Conservation (phyloP, 2,888 invertebrate species). For the Drosophila nigricruria region DNA sequence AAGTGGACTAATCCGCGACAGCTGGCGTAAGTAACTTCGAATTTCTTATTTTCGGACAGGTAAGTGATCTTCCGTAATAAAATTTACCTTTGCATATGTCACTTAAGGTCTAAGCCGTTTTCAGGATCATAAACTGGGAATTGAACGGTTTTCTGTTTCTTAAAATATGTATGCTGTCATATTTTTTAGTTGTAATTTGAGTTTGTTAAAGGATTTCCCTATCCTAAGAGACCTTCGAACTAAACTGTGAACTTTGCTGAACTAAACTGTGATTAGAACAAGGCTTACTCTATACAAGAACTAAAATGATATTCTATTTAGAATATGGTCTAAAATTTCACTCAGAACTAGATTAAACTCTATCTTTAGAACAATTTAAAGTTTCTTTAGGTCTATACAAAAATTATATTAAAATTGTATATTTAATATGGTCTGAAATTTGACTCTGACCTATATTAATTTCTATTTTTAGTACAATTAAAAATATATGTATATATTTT, state of each 20-base stretch:
- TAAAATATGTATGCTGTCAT: background rate
- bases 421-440: background rate
- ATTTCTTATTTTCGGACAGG: constrained; percentile 28
- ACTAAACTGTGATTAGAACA: background rate
- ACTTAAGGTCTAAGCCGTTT: background rate
- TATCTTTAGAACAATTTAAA: no score
- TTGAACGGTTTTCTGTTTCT: background rate
- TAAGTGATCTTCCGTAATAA: background rate
- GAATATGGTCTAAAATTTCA: background rate
- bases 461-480: background rate
- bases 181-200: background rate
- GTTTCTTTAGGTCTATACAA: background rate
- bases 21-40: constrained; percentile 30
- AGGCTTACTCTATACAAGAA: background rate
- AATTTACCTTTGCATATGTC: background rate
- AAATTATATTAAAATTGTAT: background rate
- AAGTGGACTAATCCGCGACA: constrained; percentile 40
- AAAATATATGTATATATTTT: background rate
- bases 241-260: no score
- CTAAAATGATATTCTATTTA: background rate
- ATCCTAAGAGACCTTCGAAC: background rate
- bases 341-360: no score
- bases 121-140: background rate
- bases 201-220: no score
- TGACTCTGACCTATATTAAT: background rate